These are phyloP conservation scores for Chironomus striatipennis DNA, from an alignment of 1,140 invertebrate species.

Conservation along the genomic window DNA sequence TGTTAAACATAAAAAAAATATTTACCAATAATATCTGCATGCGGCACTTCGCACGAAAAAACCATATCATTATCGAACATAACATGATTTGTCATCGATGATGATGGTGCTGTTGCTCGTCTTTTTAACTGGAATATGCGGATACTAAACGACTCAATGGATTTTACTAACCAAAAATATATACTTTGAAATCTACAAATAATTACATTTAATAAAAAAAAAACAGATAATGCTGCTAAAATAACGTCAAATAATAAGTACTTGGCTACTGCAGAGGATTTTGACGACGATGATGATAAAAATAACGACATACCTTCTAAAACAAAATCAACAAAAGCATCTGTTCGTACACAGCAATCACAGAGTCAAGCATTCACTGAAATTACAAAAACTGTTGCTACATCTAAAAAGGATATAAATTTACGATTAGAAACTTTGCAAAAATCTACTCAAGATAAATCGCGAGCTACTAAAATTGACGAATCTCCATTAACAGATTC, in stretches of 20 bases:
- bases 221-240: slow-evolving; percentile 16
- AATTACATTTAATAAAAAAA: neutral
- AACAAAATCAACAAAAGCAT: neutral
- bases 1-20: neutral
- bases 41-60: neutral
- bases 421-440: neutral
- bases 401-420: slow-evolving; percentile 4
- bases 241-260: slow-evolving; percentile 1
- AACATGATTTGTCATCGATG: too few species aligned
- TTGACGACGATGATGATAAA: neutral
- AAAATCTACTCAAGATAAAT: slow-evolving; percentile 3
- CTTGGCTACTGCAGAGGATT: slow-evolving; percentile 26
- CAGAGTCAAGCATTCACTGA: neutral
- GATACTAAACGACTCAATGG: too few species aligned
- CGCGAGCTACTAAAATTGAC: neutral
- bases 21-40: slow-evolving; percentile 1
- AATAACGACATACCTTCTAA: neutral
- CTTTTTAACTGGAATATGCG: too few species aligned
- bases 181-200: neutral
- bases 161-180: too few species aligned
- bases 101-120: too few species aligned
- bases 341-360: neutral
- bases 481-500: slow-evolving; percentile 3
- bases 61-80: neutral
- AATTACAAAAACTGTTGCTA: neutral